Evolutionary conservation across 2,113 vertebrate genomes (phyloP).

Genomic region (Aldabrachelys gigantea): DNA sequence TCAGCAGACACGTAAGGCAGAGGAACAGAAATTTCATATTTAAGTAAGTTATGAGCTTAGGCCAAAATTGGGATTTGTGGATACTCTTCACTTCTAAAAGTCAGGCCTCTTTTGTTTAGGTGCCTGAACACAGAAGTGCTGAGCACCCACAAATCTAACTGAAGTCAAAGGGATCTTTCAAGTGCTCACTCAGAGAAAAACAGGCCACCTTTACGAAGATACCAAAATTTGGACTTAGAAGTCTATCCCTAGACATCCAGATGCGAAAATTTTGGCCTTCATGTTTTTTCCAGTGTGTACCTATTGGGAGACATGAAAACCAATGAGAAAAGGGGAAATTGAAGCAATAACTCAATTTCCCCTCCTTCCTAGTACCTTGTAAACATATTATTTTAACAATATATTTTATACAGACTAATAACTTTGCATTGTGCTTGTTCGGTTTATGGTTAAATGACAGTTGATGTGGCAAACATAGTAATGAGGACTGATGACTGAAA

Average conservation of each 20-base stretch:
- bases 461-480: rapidly evolving
- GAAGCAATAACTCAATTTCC: not conserved
- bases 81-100: rapidly evolving
- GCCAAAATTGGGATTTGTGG: rapidly evolving
- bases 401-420: not conserved
- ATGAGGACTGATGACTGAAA: not conserved
- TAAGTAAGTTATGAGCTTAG: rapidly evolving
- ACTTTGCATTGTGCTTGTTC: too few species aligned
- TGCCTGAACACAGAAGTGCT: rapidly evolving
- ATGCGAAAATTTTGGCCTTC: not conserved
- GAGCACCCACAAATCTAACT: rapidly evolving
- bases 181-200: rapidly evolving
- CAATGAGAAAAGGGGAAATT: not conserved
- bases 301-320: not conserved
- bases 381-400: not conserved
- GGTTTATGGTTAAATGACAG: not conserved
- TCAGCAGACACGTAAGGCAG: not conserved
- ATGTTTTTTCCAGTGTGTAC: rapidly evolving
- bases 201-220: not conserved
- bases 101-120: not conserved
- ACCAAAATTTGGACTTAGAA: not conserved
- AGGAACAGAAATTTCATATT: not conserved
- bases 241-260: not conserved
- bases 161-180: not conserved
- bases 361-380: not conserved